phyloP scores from a whole-genome alignment of 1,140 invertebrate genomes.

The Drosophila dunni region DNA sequence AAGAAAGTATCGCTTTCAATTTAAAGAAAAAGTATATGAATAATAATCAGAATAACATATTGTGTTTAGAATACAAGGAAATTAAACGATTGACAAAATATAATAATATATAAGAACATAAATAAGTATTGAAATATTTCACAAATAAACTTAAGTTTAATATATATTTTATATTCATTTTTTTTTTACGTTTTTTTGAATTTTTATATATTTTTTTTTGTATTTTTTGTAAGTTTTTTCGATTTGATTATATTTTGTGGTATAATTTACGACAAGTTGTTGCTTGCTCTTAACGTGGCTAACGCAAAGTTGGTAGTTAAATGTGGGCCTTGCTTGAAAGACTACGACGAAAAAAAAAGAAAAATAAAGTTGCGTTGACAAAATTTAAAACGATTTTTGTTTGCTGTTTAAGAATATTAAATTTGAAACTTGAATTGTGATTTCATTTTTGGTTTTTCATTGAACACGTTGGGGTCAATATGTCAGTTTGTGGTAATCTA shows the following conservation, averaged over 20 bases:
- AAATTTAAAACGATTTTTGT: constrained; percentile 57
- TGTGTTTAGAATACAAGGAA: constrained; percentile 24
- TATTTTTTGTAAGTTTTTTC: constrained; percentile 49
- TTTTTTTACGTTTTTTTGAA: constrained; percentile 29
- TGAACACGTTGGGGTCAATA: constrained; percentile 75
- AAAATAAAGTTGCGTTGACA: constrained; percentile 46
- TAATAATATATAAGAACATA: constrained; percentile 48
- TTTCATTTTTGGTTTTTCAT: constrained; percentile 37
- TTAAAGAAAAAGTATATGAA: constrained; percentile 1
- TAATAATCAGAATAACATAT: constrained; percentile 35
- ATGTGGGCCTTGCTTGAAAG: constrained; percentile 49
- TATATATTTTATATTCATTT: constrained; percentile 17
- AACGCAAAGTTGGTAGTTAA: constrained; percentile 42
- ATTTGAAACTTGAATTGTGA: too few species aligned
- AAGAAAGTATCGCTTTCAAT: constrained; percentile 19
- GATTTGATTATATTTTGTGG: constrained; percentile 58
- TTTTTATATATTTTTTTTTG: constrained; percentile 60
- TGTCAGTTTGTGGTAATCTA: constrained; percentile 42
- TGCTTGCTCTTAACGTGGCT: constrained; percentile 78
- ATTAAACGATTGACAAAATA: constrained; percentile 24
- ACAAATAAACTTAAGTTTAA: constrained; percentile 67
- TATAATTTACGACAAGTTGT: constrained; percentile 69
- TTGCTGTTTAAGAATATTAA: constrained; percentile 8
- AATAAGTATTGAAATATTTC: constrained; percentile 61
- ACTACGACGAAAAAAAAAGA: constrained; percentile 26